Base-by-base conservation (phyloP, 2,888 invertebrate species). In the Nesidiocoris tenuis region DNA sequence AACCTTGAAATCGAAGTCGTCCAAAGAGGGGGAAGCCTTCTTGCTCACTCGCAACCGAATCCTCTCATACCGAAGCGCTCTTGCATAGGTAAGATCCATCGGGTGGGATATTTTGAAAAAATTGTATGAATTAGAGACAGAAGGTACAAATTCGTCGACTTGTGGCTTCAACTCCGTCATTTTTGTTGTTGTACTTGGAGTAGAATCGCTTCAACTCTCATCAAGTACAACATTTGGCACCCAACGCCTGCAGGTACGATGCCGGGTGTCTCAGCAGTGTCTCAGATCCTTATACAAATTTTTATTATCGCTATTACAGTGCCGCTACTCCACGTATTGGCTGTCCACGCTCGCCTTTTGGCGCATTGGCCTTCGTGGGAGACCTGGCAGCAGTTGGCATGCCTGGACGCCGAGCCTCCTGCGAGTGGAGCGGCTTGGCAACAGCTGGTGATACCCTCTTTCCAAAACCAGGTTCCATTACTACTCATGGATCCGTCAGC, bases 1-100 rank as follows among this genome's bases (percentile, higher is more conserved):
- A 96, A 96, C 87, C 87, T 97, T 77, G 97, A 97, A 86, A 89
- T 96, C 76, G 96, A 97, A 85, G 87, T 97, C 63, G 91, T 95
- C 78, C 94, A 95, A 84, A 88, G 94, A 61, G 94, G 93, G n/a
- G 95, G 95, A 9, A 87, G 89, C n/a, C 85, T 95, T 12, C 84
- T 85, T 9, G 83, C 83, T 1, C 78, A 81, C 55, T 79, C 83
- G 1, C 75, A 79, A 56, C 84, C 86, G 0, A 82, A 85, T 1
- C 81, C 83, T 16, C 87, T 90, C 22, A 89, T 90, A 82, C 90
- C 92, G 59, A 90, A 92, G 82, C 87, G 92, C 76, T 92, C 93
- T 81, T 93, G 93, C 82, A 78, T 78, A 55, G 77, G 77, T 79
- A 19, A 79, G 78, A n/a, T n/a, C n/a, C n/a, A n/a, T n/a, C n/a